phyloP scores from a whole-genome alignment of 2,797 vertebrate genomes.

The Malacoctenus gilli region DNA sequence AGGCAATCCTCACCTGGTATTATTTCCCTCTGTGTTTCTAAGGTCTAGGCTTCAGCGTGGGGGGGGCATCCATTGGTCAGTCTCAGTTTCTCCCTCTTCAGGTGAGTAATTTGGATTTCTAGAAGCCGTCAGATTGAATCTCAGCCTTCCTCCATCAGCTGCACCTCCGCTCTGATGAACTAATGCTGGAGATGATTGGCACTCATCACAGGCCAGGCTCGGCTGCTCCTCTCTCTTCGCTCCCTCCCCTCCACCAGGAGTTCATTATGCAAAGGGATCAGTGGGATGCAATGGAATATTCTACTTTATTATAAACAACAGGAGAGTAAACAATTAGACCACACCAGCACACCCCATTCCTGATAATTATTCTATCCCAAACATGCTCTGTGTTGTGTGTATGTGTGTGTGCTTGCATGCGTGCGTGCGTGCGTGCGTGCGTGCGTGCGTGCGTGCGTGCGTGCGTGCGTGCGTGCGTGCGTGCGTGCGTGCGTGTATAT shows the following conservation, averaged over 20 bases:
- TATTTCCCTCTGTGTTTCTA: too few relatives aligned
- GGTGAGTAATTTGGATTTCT: slow-evolving; percentile 16
- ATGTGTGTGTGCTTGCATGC: slow-evolving; percentile 29
- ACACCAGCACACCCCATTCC: slow-evolving; percentile 19
- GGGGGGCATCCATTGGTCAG: slow-evolving; percentile 4
- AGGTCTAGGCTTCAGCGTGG: slow-evolving; percentile 2
- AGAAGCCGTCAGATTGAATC: slow-evolving; percentile 38
- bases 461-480: too few relatives aligned
- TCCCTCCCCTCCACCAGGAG: slow-evolving; percentile 47
- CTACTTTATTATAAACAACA: slow-evolving; percentile 50
- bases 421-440: too few relatives aligned
- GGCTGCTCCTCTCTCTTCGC: slow-evolving; percentile 34
- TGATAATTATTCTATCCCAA: slow-evolving; percentile 55
- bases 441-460: too few relatives aligned
- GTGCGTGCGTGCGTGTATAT: too few relatives aligned
- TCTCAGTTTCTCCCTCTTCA: not conserved
- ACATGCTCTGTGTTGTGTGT: not conserved
- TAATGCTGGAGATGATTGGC: slow-evolving; percentile 57
- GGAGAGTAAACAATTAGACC: slow-evolving; percentile 54
- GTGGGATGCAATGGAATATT: slow-evolving; percentile 43
- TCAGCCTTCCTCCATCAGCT: slow-evolving; percentile 14
- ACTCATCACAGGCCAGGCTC: slow-evolving; percentile 43
- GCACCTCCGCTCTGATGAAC: slow-evolving; percentile 38
- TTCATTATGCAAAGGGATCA: slow-evolving; percentile 59
- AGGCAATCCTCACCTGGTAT: too few relatives aligned